Conservation (phyloP, 2,888 invertebrate genomes). For the Lobophora halterata region DNA sequence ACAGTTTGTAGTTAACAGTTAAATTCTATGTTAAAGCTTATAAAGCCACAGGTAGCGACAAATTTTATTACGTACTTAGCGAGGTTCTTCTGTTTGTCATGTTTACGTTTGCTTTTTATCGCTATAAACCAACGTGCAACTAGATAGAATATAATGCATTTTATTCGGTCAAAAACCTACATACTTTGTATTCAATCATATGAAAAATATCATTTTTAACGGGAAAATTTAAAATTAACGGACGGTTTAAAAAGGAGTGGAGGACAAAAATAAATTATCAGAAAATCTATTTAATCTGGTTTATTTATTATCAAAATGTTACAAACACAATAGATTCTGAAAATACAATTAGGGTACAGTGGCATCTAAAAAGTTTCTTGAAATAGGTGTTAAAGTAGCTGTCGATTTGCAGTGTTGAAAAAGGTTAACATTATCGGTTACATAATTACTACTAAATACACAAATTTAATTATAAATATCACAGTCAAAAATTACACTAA, state of each 20-base stretch:
- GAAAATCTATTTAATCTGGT: slow-evolving; percentile 51
- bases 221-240: too few species aligned
- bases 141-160: slow-evolving; percentile 31
- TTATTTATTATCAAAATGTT: slow-evolving; percentile 48
- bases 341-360: slow-evolving; percentile 62
- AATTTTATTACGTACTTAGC: slow-evolving; percentile 64
- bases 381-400: slow-evolving; percentile 37
- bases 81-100: slow-evolving; percentile 56
- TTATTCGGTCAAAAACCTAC: too few species aligned
- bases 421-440: slow-evolving; percentile 49
- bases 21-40: too few species aligned
- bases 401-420: slow-evolving; percentile 34
- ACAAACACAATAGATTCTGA: slow-evolving; percentile 62
- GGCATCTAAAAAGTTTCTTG: slow-evolving; percentile 36
- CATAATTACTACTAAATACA: slow-evolving; percentile 71
- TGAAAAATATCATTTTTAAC: too few species aligned
- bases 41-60: slow-evolving; percentile 61
- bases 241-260: too few species aligned
- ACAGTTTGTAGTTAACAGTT: too few species aligned
- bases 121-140: slow-evolving; percentile 39
- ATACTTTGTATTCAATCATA: too few species aligned
- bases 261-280: slow-evolving; percentile 48
- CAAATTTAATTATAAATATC: slow-evolving; percentile 78
- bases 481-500: slow-evolving; percentile 79
- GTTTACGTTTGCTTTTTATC: slow-evolving; percentile 44